Evolutionary conservation across 2,113 vertebrate genomes (phyloP).

Genomic region (Nanorana parkeri): DNA sequence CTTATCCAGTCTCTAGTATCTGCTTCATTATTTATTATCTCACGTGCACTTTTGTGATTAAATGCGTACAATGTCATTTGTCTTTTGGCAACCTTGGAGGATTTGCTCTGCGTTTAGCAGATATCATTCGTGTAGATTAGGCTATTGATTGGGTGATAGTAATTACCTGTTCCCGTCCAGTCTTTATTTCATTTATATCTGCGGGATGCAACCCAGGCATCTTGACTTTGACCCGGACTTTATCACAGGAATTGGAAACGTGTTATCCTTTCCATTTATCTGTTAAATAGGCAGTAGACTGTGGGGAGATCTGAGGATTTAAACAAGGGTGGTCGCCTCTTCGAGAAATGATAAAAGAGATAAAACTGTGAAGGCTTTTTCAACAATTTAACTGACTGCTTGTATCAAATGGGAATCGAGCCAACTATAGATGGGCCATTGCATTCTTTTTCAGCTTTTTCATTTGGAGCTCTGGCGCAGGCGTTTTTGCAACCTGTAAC

Average conservation of each 20-base stretch:
- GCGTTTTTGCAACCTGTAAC: too few species aligned
- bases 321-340: too few species aligned
- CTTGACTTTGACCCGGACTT: neutral
- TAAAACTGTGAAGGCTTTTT: too few species aligned
- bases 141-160: slow-evolving; percentile 20
- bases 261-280: too few species aligned
- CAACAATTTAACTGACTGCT: too few species aligned
- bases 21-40: slow-evolving; percentile 22
- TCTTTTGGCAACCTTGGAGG: neutral
- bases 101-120: slow-evolving; percentile 5
- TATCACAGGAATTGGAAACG: neutral
- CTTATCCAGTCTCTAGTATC: neutral
- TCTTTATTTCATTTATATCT: slow-evolving; percentile 24
- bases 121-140: slow-evolving; percentile 33
- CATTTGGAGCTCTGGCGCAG: too few species aligned
- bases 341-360: too few species aligned
- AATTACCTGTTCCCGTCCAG: slow-evolving; percentile 20
- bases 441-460: too few species aligned
- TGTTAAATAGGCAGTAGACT: too few species aligned
- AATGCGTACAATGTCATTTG: neutral
- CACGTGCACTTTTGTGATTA: slow-evolving; percentile 9
- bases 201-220: neutral
- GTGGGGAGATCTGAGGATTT: too few species aligned
- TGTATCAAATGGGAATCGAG: too few species aligned
- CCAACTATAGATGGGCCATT: too few species aligned